Evolutionary conservation across 2,113 vertebrate species (phyloP), one percentile per base, ranked within the genome.

Genomic region (Rissa tridactyla): DNA sequence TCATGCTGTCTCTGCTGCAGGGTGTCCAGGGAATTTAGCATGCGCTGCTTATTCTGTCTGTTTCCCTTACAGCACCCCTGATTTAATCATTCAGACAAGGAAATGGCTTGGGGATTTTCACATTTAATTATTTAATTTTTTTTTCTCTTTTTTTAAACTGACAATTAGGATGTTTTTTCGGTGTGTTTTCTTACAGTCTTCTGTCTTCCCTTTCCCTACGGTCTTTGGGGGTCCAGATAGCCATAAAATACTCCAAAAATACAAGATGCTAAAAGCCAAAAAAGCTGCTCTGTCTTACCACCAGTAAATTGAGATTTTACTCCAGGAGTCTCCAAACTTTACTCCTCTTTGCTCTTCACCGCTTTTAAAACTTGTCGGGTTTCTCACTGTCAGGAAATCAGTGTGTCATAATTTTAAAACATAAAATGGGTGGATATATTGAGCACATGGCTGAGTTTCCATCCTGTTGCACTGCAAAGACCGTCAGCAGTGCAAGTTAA

Each of bases 81-180:
- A 66, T 62, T 91, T 94, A 92, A 91, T 92, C 57, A 66, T 85
- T 81, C 75, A 96, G 93, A 72, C 62, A 83, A 65, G 84, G 75
- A 82, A 44, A 71, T 75, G 29, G 38, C 78, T 88, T 91, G 52
- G 66, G 68, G 42, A 88, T 83, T 95, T 92, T 82, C 78, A 90
- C 36, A 29, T 87, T 82, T 87, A 68, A 82, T 81, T 83, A 3
- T 46, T 46, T 46, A 82, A 75, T 69, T 62, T 47, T 17, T 32
- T 55, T 10, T 12, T 13, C 17, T 40, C 32, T 29, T 40, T 47
- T 64, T 75, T 80, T 38, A 62, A 70, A 58, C 27, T 91, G 49
- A 26, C 52, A 65, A 38, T 86, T 83, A 49, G 7, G 10, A 51
- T 60, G 0, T 4, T 15, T 54, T 57, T 66, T 55, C 3, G 1